Conservation (phyloP, 2,797 vertebrate genomes). For the Gobionotothen gibberifrons region DNA sequence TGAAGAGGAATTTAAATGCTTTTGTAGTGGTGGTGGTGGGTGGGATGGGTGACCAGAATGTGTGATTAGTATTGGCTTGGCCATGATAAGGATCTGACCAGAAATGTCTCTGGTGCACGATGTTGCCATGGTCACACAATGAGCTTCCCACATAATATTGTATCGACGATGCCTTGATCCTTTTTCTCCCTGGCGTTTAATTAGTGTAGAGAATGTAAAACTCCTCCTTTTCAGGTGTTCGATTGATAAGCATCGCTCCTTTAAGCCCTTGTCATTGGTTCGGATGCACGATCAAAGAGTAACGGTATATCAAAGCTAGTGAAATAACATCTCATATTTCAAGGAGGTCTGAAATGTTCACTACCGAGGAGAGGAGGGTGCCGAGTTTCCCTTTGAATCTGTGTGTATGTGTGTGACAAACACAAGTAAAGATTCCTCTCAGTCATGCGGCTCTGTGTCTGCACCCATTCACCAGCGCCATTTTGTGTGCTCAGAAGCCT, state of each 20-base stretch:
- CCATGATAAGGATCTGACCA: conserved; percentile 85
- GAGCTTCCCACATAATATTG: conserved; percentile 89
- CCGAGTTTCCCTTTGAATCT: conserved; percentile 41
- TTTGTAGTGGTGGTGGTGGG: conserved; percentile 51
- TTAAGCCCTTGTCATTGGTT: conserved; percentile 15
- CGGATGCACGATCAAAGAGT: conserved; percentile 27
- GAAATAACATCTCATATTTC: conserved; percentile 55
- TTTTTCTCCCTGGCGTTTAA: conserved; percentile 83
- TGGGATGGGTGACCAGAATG: conserved; percentile 86
- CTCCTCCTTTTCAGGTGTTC: conserved; percentile 59
- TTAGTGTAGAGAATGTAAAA: conserved; percentile 75
- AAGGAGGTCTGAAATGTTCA: conserved; percentile 43
- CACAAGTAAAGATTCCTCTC: conserved; percentile 18
- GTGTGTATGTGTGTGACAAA: conserved; percentile 28
- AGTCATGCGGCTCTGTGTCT: conserved; percentile 23
- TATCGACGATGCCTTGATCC: conserved; percentile 86
- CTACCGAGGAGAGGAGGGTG: conserved; percentile 38
- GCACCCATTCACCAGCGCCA: conserved; percentile 27
- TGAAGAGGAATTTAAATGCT: conserved; percentile 84
- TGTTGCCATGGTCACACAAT: conserved; percentile 91
- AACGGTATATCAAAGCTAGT: conserved; percentile 41
- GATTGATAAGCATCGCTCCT: conserved; percentile 54
- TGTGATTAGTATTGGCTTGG: conserved; percentile 89
- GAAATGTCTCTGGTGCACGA: conserved; percentile 84
- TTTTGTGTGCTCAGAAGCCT: conserved; percentile 47